Evolutionary conservation across 2,888 invertebrate species (phyloP), one percentile per base, ranked within the genome.

Genomic region (Oligia strigilis): DNA sequence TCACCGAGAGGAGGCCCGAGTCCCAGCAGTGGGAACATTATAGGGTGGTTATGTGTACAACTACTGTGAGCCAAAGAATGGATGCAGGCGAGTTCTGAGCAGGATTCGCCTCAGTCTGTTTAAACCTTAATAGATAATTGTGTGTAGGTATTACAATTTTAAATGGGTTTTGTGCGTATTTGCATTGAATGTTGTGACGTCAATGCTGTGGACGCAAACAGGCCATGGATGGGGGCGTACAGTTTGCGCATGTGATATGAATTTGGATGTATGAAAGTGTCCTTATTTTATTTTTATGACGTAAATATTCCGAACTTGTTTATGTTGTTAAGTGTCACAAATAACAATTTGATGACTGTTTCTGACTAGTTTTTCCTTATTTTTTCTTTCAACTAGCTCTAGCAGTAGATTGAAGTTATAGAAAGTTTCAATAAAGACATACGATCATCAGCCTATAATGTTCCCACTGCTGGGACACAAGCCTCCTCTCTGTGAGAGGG

Each of bases 141-240:
- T 81, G 72, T 82, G 58, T 60, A 72, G 6, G 43, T 87, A 90
- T 89, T 89, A 90, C 81, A 90, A 91, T 89, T 91, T 90, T 69
- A 83, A 85, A 92, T 84, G 62, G 90, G 87, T 90, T 86, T 83
- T 89, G 87, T 82, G 85, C 64, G 80, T 81, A 95, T 96, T 95
- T 91, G 93, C 96, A 96, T 95, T 95, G 91, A 95, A 96, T 96
- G 91, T 82, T 77, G 80, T 94, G 94, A 95, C 92, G 93, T 93
- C 92, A 91, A 90, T 82, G 81, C 65, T 13, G 75, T 78, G 13
- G 62, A 82, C 76, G 81, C 78, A 71, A 84, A 86, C 72, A 89
- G 90, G 88, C 87, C 91, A 90, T 84, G 85, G 80, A 67, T 80
- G 75, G 83, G 83, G 9, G 19, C 43, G 11, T 17, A 58, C 62